A percentile compares a stretch with the other conserved stretches of the same genome.
Evolutionary conservation across 2,888 invertebrate genomes (phyloP).

Genomic region (Lepidochitona cinerea): DNA sequence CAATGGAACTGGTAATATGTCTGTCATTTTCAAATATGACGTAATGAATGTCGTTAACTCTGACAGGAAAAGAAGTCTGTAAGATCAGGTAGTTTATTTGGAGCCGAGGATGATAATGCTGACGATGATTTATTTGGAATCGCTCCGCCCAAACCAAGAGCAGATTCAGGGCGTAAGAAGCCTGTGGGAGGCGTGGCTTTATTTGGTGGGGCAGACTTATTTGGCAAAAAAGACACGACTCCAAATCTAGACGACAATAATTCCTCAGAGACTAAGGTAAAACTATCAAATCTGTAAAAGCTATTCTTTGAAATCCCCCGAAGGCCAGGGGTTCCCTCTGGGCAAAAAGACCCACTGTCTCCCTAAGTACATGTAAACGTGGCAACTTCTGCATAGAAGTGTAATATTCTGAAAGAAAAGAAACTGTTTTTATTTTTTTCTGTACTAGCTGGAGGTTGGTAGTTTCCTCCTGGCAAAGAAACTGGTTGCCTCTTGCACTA

Average conservation of each 20-base stretch:
- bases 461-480: no score
- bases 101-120: slow-evolving; percentile 35
- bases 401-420: background rate
- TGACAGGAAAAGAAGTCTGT: background rate
- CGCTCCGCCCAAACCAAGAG: slow-evolving; percentile 33
- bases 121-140: slow-evolving; percentile 53
- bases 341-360: no score
- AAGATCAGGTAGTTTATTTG: background rate
- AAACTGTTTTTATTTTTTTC: no score
- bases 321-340: no score
- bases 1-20: no score
- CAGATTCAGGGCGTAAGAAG: slow-evolving; percentile 35
- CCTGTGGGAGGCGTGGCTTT: slow-evolving; percentile 58
- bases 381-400: background rate
- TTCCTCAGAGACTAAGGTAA: slow-evolving; percentile 16
- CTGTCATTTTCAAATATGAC: no score
- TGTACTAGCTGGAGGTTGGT: no score
- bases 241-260: background rate
- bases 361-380: background rate
- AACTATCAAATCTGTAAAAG: background rate
- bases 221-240: slow-evolving; percentile 29
- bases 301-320: no score
- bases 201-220: slow-evolving; percentile 51
- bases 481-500: no score
- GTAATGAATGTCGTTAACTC: no score